Conservation (phyloP, 2,888 invertebrate genomes). For the Cephalotes varians region DNA sequence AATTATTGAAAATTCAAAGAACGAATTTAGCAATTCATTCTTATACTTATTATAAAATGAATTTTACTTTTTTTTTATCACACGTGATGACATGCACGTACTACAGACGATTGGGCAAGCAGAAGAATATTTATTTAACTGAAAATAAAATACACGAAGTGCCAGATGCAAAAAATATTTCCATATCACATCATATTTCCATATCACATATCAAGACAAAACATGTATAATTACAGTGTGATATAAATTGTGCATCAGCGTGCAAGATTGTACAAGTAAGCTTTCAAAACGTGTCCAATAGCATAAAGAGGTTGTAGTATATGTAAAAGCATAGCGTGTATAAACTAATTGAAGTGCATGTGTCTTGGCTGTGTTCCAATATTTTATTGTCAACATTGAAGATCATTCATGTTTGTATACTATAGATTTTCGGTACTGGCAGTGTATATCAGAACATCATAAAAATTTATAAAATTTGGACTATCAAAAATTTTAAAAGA, state of each 20-base stretch:
- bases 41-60: not conserved
- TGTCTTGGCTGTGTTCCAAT: too few species aligned
- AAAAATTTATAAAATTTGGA: too few species aligned
- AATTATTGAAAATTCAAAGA: not conserved
- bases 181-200: not conserved
- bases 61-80: not conserved
- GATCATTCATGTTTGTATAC: too few species aligned
- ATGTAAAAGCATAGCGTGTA: not conserved
- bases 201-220: not conserved
- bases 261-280: not conserved
- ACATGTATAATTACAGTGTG: not conserved
- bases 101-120: not conserved
- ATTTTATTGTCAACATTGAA: too few species aligned
- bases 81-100: not conserved
- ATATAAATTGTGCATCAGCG: conserved; percentile 1
- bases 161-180: not conserved
- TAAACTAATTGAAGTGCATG: too few species aligned
- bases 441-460: too few species aligned
- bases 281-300: not conserved
- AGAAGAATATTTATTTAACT: not conserved
- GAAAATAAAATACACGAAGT: not conserved
- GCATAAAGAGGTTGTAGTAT: not conserved
- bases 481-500: not conserved
- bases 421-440: too few species aligned
- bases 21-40: not conserved